These are phyloP conservation scores for Sebastes cheni DNA, from an alignment of 2,797 vertebrate genomes.

Conservation along the genomic window DNA sequence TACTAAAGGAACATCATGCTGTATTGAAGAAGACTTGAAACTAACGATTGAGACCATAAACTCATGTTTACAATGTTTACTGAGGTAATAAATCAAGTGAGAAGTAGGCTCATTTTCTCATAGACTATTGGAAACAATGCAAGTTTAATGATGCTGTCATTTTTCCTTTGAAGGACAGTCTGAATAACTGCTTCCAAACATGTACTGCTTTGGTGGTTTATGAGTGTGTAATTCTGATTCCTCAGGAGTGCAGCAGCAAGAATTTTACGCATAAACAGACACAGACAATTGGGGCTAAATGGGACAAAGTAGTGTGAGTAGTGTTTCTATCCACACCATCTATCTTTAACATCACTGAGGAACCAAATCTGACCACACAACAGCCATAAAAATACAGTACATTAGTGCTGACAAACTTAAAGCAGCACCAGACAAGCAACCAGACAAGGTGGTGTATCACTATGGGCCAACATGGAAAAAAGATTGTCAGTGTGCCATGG, in stretches of 20 bases:
- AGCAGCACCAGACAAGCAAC: not conserved
- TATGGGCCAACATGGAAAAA: slow-evolving; percentile 42
- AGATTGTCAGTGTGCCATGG: slow-evolving; percentile 14
- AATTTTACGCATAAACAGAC: slow-evolving; percentile 3
- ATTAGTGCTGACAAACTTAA: not conserved
- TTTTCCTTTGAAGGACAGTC: too few species aligned
- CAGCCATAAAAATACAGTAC: not conserved
- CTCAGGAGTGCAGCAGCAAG: slow-evolving; percentile 1
- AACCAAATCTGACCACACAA: not conserved
- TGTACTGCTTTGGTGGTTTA: not conserved
- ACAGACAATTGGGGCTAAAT: slow-evolving; percentile 13
- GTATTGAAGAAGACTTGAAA: too few species aligned
- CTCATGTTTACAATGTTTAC: too few species aligned
- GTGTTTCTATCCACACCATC: not conserved
- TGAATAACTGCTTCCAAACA: slow-evolving; percentile 4
- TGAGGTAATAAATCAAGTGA: too few species aligned
- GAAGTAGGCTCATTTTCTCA: too few species aligned
- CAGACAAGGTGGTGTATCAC: not conserved
- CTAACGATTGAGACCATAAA: too few species aligned
- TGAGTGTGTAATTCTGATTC: not conserved
- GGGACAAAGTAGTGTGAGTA: slow-evolving; percentile 4
- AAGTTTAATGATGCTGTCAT: not conserved
- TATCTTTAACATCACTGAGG: not conserved
- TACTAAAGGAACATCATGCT: too few species aligned
- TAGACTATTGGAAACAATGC: too few species aligned